These are phyloP conservation scores for Hylia prasina DNA, from an alignment of 2,113 vertebrate species.

Conservation along the genomic window DNA sequence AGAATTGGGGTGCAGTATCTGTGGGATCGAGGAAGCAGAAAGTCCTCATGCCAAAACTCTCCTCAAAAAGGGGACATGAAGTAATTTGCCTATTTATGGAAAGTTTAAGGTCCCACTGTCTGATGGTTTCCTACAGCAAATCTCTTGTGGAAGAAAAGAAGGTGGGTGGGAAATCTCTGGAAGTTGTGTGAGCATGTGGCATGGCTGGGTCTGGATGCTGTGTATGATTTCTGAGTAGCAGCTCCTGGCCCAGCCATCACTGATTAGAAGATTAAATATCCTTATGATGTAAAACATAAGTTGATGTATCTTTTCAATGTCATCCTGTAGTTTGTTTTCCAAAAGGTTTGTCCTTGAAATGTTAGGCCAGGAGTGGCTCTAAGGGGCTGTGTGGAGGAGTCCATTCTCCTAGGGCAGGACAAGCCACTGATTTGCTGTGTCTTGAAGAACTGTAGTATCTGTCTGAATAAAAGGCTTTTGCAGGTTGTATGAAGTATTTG, in stretches of 20 bases:
- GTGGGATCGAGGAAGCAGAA: neutral
- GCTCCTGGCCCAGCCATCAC: fast-evolving
- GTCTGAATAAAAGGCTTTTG: neutral
- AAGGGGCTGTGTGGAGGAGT: neutral
- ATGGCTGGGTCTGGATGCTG: neutral
- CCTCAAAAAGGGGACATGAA: neutral
- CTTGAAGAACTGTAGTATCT: neutral
- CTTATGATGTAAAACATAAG: fast-evolving
- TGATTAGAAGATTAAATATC: neutral
- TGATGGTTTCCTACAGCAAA: neutral
- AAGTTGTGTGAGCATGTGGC: neutral
- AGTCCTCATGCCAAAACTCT: neutral
- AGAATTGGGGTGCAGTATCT: neutral
- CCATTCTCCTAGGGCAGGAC: neutral
- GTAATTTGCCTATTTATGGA: neutral
- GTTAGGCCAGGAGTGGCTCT: neutral
- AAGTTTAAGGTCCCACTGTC: neutral
- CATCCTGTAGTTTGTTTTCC: neutral
- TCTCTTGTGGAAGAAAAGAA: neutral
- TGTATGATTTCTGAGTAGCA: neutral
- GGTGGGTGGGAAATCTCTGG: neutral
- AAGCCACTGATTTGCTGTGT: neutral
- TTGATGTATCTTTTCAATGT: neutral
- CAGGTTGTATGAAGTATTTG: neutral
- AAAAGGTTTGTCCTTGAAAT: neutral